A percentile compares a stretch with the other conserved stretches of the same genome.
These are phyloP conservation scores for Phalacrocorax pelagicus DNA, from an alignment of 2,113 vertebrate species.

Conservation along the genomic window DNA sequence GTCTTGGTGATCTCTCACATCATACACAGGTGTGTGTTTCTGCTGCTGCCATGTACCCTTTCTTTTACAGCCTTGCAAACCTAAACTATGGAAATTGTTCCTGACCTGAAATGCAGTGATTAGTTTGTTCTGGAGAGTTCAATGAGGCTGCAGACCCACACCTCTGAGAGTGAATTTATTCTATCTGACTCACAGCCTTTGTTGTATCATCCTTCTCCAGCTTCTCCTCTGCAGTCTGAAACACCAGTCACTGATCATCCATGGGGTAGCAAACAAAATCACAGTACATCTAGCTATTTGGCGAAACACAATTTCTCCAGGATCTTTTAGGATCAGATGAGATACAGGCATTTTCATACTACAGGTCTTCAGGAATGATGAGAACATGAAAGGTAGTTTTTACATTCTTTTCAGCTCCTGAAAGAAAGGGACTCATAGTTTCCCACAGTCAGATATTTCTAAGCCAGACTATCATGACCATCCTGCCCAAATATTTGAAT, in stretches of 20 bases:
- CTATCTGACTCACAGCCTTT: background rate
- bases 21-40: accelerated
- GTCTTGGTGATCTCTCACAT: background rate
- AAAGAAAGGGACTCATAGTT: background rate
- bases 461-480: background rate
- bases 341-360: background rate
- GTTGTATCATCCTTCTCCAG: background rate
- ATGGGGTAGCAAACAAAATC: background rate
- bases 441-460: background rate
- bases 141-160: background rate
- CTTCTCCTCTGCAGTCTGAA: background rate
- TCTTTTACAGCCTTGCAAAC: background rate
- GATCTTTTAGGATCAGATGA: background rate
- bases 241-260: background rate
- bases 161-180: background rate
- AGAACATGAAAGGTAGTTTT: background rate
- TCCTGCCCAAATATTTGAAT: background rate
- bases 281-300: background rate
- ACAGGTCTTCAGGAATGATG: background rate
- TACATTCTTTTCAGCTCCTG: background rate
- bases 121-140: background rate
- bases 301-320: background rate
- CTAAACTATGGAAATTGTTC: background rate
- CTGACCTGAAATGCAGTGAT: background rate
- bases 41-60: background rate